These are phyloP conservation scores for Acronicta leporina DNA, from an alignment of 2,888 invertebrate species.

Conservation along the genomic window DNA sequence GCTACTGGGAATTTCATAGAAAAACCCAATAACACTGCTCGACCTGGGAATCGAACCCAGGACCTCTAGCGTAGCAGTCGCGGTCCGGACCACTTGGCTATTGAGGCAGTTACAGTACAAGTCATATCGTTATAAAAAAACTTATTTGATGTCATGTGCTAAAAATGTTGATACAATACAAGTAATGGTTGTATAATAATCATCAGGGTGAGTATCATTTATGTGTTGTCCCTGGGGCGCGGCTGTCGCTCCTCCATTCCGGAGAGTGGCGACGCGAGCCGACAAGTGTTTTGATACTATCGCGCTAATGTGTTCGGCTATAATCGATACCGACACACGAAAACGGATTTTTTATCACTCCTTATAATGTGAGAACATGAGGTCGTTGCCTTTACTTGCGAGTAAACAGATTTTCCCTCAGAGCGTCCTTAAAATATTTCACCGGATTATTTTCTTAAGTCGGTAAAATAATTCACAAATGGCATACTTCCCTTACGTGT, in stretches of 20 bases:
- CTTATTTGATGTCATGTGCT: constrained; percentile 29
- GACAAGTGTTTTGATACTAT: constrained; percentile 80
- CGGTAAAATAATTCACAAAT: too few species aligned
- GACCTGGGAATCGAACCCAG: too few species aligned
- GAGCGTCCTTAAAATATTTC: too few species aligned
- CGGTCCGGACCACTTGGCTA: too few species aligned
- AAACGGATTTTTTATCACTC: constrained; percentile 60
- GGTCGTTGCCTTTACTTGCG: constrained; percentile 56
- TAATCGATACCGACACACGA: constrained; percentile 72
- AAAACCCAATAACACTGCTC: too few species aligned
- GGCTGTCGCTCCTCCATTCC: constrained; percentile 62
- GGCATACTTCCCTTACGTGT: not conserved
- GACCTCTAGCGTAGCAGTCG: too few species aligned
- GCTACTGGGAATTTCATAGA: too few species aligned
- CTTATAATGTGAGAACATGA: constrained; percentile 34
- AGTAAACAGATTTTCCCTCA: constrained; percentile 1
- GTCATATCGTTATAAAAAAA: constrained; percentile 20
- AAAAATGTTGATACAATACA: constrained; percentile 54
- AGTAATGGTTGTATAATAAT: constrained; percentile 54
- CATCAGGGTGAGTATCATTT: constrained; percentile 44
- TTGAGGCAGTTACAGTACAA: too few species aligned
- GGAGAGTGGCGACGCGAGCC: constrained; percentile 71
- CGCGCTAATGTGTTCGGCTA: constrained; percentile 75
- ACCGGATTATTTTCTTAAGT: too few species aligned
- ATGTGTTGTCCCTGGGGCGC: constrained; percentile 61